Evolutionary conservation across 1,140 invertebrate species (phyloP), one percentile per base, ranked within the genome.

Genomic region (Panagrolaimus sp.): DNA sequence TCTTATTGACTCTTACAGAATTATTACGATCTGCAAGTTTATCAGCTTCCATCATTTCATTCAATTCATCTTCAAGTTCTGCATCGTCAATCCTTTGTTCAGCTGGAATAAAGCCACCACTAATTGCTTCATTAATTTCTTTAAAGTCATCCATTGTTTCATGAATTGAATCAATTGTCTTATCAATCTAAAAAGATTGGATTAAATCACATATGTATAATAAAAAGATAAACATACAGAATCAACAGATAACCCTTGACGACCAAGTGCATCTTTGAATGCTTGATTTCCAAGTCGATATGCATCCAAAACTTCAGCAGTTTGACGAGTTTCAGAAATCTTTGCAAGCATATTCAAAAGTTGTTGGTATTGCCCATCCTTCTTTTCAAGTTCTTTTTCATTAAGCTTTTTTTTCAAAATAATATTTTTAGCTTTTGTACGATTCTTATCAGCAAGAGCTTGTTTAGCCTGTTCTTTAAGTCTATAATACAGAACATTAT

Each of bases 291-390:
- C 75, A 14, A 68, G 61, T 43, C 72, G 67, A 51, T 83, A 83
- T 5, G 79, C 77, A 9, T 78, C 74, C 25, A 80, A 16, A 44
- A 80, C 74, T 47, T 80, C 78, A 20, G 66, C 76, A n/a, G 78
- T 77, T 38, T 83, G 78, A 63, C 81, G 83, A 13, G 67, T 74
- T 7, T 68, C 20, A 11, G 74, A 68, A 45, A 80, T 62, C 48
- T 82, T 77, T 20, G 83, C 70, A 8, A 80, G 63, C 72, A 80
- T 81, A 3, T 48, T 61, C n/a, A 72, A 48, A 31, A 80, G 69
- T 23, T 67, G 69, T 13, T 71, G 23, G 16, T 67, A 31, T 7
- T n/a, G 81, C 64, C 83, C 83, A 63, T 82, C 80, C 9, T 61
- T 48, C n/a, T 83, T 76, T 57, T 57, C 51, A 1, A 57, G 11